These are phyloP conservation scores for Phalera bucephala DNA, from an alignment of 2,888 invertebrate genomes.

Conservation along the genomic window DNA sequence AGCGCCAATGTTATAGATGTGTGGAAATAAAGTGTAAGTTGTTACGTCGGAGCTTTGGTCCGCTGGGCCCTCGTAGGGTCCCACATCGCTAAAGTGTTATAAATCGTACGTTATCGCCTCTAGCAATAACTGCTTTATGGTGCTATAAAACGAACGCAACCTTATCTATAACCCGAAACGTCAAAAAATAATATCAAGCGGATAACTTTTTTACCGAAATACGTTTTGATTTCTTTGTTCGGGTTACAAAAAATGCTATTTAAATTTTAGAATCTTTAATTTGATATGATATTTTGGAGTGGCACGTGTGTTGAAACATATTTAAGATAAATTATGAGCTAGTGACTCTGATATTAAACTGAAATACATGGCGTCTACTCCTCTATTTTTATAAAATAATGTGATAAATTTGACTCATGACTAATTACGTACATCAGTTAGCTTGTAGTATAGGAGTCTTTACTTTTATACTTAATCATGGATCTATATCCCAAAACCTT, in stretches of 20 bases:
- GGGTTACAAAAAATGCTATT: neutral
- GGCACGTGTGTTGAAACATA: too few relatives aligned
- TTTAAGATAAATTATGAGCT: too few relatives aligned
- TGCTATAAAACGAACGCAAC: conserved; percentile 61
- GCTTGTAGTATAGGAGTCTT: too few relatives aligned
- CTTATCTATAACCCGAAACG: conserved; percentile 50
- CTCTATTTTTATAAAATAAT: too few relatives aligned
- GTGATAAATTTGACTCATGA: too few relatives aligned
- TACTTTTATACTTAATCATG: too few relatives aligned
- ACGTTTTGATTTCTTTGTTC: neutral
- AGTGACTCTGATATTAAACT: too few relatives aligned
- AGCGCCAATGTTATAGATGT: conserved; percentile 27
- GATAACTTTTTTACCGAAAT: conserved; percentile 6
- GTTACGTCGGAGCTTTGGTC: conserved; percentile 9
- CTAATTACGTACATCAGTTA: too few relatives aligned
- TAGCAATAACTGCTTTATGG: conserved; percentile 70
- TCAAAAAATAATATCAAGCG: conserved; percentile 27
- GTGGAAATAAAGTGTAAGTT: conserved; percentile 38
- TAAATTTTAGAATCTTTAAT: neutral
- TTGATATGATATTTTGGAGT: too few relatives aligned
- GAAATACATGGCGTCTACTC: too few relatives aligned
- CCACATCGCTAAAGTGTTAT: conserved; percentile 59
- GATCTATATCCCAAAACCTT: too few relatives aligned
- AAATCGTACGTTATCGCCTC: conserved; percentile 67
- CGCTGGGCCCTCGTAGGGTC: conserved; percentile 28